Conservation (phyloP, 2,797 vertebrate genomes). For the Notolepis coatsorum region DNA sequence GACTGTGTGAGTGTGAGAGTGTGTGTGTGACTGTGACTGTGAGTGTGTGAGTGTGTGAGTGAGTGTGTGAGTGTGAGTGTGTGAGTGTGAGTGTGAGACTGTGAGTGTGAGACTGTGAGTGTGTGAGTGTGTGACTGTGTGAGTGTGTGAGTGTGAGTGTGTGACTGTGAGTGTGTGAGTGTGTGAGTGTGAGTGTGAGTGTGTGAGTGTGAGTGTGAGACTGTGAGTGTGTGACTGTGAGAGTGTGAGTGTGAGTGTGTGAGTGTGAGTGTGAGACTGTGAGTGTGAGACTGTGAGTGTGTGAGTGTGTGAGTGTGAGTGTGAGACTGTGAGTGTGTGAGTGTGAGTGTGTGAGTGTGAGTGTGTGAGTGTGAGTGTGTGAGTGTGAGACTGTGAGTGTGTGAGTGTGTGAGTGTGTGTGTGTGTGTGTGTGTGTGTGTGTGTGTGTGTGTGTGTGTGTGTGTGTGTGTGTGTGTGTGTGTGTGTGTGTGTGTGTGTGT, state of each 20-base stretch:
- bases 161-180: not conserved
- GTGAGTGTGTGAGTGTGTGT: not conserved
- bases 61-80: conserved; percentile 7
- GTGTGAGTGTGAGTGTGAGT: conserved; percentile 11
- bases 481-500: not conserved
- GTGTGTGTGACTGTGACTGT: not conserved
- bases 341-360: not conserved
- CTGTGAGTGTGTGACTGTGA: conserved; percentile 10
- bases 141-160: not conserved
- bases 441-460: conserved; percentile 3
- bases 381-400: not conserved
- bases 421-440: not conserved
- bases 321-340: not conserved
- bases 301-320: not conserved
- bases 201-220: not conserved
- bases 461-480: not conserved
- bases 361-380: conserved; percentile 14
- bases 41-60: not conserved
- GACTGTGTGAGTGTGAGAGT: conserved; percentile 1
- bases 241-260: not conserved
- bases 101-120: too few relatives aligned
- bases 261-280: conserved; percentile 23
- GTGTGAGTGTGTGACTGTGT: conserved; percentile 1
- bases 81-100: not conserved
- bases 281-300: not conserved